Evolutionary conservation across 2,113 vertebrate genomes (phyloP), one percentile per base, ranked within the genome.

Genomic region (Gambusia holbrooki): DNA sequence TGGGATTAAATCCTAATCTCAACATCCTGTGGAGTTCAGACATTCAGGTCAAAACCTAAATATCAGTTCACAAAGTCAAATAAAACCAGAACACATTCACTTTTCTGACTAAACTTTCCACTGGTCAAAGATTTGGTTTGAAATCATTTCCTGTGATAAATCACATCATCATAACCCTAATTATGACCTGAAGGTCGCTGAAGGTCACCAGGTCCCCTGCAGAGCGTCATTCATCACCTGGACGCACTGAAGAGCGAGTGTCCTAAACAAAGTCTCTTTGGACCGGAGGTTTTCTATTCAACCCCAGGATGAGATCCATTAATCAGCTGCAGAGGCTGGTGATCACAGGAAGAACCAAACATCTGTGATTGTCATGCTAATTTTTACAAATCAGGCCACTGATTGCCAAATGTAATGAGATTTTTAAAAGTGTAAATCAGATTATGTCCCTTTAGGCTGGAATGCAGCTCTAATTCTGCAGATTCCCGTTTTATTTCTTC

Each of bases 311-410:
- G 76, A 89, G 83, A 84, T 77, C 40, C 0, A 74, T 82, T 25
- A 76, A 85, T 84, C 76, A 79, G 51, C 35, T 19, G 62, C 62
- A 77, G 62, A 15, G 27, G 48, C 2, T 54, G 62, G 29, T 40
- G 78, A 87, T 90, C 81, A 87, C 81, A 85, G 81, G 51, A 63
- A n/a, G 60, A 62, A 80, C n/a, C 64, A 78, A 76, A 63, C 35
- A 42, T 78, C 19, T 58, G 13, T 51, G 62, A 54, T 66, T 66
- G 35, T 66, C 27, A 66, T 79, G 65, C 67, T 80, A 32, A 67
- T 83, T 58, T 82, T 74, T 54, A 58, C 6, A 33, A 86, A 78
- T 73, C 82, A 77, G 45, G n/a, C 64, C n/a, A 76, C 29, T 58
- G 73, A 80, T 75, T 74, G 66, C 42, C 19, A 63, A 77, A 77